Evolutionary conservation across 2,113 vertebrate species (phyloP).

Genomic region (Pongo pygmaeus): DNA sequence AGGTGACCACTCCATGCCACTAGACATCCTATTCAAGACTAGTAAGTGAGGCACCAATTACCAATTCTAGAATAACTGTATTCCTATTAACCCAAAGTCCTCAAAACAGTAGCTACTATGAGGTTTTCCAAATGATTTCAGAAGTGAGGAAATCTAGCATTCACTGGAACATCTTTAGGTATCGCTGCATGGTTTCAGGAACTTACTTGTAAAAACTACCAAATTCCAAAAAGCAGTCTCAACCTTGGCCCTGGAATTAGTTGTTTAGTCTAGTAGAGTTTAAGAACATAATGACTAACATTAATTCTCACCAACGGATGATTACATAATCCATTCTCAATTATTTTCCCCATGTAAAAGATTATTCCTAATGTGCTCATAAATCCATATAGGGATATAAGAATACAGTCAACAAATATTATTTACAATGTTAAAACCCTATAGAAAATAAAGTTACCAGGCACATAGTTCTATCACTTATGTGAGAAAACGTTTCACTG

Average conservation of each 20-base stretch:
- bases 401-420: background rate
- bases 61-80: constrained; percentile 29
- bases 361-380: background rate
- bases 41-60: background rate
- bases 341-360: background rate
- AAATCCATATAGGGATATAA: background rate
- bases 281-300: background rate
- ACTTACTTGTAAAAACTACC: constrained; percentile 29
- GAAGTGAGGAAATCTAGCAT: background rate
- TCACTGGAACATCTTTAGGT: background rate
- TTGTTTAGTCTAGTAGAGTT: background rate
- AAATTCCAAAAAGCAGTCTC: constrained; percentile 26
- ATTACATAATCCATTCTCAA: constrained; percentile 24
- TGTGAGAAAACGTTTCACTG: background rate
- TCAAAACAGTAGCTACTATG: background rate
- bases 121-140: constrained; percentile 20
- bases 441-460: constrained; percentile 35
- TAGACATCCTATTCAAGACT: background rate
- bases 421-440: background rate
- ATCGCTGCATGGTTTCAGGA: background rate
- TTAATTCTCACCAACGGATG: background rate
- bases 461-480: constrained; percentile 29
- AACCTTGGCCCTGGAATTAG: background rate
- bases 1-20: background rate
- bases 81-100: constrained; percentile 15